Evolutionary conservation across 2,888 invertebrate genomes (phyloP), one percentile per base, ranked within the genome.

Genomic region (Cotesia congregata): DNA sequence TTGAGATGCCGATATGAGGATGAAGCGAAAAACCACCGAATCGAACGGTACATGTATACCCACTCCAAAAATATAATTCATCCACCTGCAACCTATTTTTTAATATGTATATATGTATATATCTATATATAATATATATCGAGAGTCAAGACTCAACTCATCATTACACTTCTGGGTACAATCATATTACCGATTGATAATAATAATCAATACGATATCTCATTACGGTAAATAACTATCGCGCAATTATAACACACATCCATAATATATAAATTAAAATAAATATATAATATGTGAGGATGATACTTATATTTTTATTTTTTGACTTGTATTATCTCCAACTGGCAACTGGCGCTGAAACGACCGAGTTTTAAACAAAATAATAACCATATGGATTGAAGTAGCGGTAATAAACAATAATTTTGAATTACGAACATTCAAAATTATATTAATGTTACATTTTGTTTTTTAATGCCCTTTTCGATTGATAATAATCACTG

Each of bases 31-130:
- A 73, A 73, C 73, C 73, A 65, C 73, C 59, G 50, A 73, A 73
- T 73, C 73, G 50, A 73, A 73, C 73, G 73, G 73, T 73, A 73
- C 73, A 67, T 60, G 40, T 41, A 73, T 73, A 59, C 73, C 50
- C 50, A 50, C 50, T 50, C 50, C 50, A 9, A 50, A 73, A 67
- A 73, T 59, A 73, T 73, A 72, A 72, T 64, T 6, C 64, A 67
- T 73, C 67, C 73, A 73, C 73, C 73, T 73, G 73, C 73, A 73
- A 38, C 67, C 67, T 73, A 50, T 67, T 73, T 73, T 41, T 41
- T 9, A 41, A 9, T 17, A 71, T 40, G 5, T 70, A 61, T 71
- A 71, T 61, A 40, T 62, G 61, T 12, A 50, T 67, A 40, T 12
- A 17, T 17, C 17, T 17, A 6, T 40, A 67, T 15, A 40, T 30